Conservation (phyloP, 2,888 invertebrate genomes). For the Ptilodon capucinus region DNA sequence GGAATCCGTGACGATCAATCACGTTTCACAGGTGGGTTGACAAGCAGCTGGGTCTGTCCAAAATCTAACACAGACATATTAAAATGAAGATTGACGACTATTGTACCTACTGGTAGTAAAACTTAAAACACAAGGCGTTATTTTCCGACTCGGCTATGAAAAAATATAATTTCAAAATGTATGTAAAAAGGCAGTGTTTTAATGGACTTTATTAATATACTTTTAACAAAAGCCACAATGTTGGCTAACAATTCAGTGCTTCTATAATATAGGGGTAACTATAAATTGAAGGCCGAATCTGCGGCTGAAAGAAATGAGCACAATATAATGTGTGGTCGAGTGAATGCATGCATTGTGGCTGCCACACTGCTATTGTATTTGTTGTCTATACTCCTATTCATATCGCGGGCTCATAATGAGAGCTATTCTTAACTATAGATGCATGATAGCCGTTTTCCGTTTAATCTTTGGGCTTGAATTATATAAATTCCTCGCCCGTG, state of each 20-base stretch:
- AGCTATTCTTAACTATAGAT: constrained; percentile 11
- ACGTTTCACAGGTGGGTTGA: constrained; percentile 10
- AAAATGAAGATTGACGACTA: constrained; percentile 10
- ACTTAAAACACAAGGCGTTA: too few relatives aligned
- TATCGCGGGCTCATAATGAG: constrained; percentile 53
- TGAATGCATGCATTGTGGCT: constrained; percentile 62
- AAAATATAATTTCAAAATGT: too few relatives aligned
- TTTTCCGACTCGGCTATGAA: too few relatives aligned
- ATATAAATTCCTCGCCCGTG: neutral
- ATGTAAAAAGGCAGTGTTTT: neutral
- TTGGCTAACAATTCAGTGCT: constrained; percentile 15
- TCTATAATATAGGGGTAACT: too few relatives aligned
- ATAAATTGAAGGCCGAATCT: constrained; percentile 38
- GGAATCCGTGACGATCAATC: constrained; percentile 12
- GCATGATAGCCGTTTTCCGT: neutral
- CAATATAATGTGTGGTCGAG: constrained; percentile 36
- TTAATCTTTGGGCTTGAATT: constrained; percentile 1
- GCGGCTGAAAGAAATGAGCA: constrained; percentile 30
- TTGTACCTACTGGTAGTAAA: too few relatives aligned
- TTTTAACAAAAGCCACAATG: constrained; percentile 9
- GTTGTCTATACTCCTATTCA: constrained; percentile 24
- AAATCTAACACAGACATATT: constrained; percentile 19
- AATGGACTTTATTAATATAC: constrained; percentile 3
- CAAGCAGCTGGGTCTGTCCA: constrained; percentile 3
- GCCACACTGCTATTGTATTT: constrained; percentile 48